Evolutionary conservation across 1,140 invertebrate species (phyloP), one percentile per base, ranked within the genome.

Genomic region (Drosophila lini): DNA sequence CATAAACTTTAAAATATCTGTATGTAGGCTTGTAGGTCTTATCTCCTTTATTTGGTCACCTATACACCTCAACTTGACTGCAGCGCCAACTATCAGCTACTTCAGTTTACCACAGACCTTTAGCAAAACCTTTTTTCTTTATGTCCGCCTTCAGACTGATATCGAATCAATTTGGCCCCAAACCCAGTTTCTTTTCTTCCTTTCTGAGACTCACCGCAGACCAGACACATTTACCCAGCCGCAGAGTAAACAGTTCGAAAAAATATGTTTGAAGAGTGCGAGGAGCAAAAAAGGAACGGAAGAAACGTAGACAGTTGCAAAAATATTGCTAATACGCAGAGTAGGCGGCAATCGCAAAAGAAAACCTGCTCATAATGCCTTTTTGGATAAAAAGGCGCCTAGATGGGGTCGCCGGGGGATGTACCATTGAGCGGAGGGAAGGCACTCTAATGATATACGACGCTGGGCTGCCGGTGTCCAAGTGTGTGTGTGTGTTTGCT

Each of bases 271-370:
- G 36, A 22, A 8, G 45, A 44, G 36, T 32, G 28, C 45, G 41
- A 13, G 19, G 69, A 31, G 47, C 13, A 15, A 64, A 67, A 52
- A 73, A 42, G 47, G 78, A 56, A 28, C 69, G 59, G 80, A 81
- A 63, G 69, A 64, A 64, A 48, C 61, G 53, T 61, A 89, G 80
- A 83, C 83, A 83, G 76, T 89, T 47, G 64, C 73, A 78, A 83
- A 86, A 83, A 88, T 89, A 89, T 88, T 83, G 75, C 83, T 88
- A 83, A 89, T 89, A 88, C 83, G 77, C 45, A 48, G 76, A 77
- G 80, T 88, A 68, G 82, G 82, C 83, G 81, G 71, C 75, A 73
- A 47, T 65, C 59, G 58, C 69, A 74, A 52, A 77, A 70, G 73
- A 74, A 88, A 83, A 80, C 84, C 77, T 89, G 84, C 80, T 83